Evolutionary conservation across 2,888 invertebrate species (phyloP).

Genomic region (Caenorhabditis virilis): DNA sequence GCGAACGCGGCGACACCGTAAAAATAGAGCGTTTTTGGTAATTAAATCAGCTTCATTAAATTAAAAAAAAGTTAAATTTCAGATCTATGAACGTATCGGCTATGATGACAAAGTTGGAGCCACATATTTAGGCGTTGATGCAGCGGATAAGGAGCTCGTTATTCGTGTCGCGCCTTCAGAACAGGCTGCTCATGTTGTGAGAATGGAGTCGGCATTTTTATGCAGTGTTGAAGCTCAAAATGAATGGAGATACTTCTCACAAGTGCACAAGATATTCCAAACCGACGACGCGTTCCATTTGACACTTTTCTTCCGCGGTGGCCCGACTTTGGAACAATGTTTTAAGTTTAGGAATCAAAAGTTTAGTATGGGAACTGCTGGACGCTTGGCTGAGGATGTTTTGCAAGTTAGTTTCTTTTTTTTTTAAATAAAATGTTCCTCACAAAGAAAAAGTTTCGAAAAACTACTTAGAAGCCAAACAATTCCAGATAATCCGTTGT

Average conservation of each 20-base stretch:
- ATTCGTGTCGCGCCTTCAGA: slow-evolving; percentile 46
- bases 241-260: slow-evolving; percentile 51
- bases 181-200: slow-evolving; percentile 25
- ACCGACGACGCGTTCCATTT: slow-evolving; percentile 39
- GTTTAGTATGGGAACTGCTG: slow-evolving; percentile 50
- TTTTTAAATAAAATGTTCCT: background rate
- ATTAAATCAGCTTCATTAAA: too few relatives aligned
- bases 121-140: slow-evolving; percentile 46
- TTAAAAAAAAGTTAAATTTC: slow-evolving; percentile 1
- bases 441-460: too few relatives aligned
- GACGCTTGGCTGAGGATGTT: slow-evolving; percentile 51
- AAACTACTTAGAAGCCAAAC: background rate
- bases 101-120: slow-evolving; percentile 56
- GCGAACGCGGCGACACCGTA: too few relatives aligned
- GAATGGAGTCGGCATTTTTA: slow-evolving; percentile 47
- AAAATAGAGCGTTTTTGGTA: too few relatives aligned
- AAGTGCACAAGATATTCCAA: slow-evolving; percentile 43
- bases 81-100: slow-evolving; percentile 60
- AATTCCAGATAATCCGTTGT: slow-evolving; percentile 26
- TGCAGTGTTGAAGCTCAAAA: slow-evolving; percentile 49
- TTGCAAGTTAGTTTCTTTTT: slow-evolving; percentile 27
- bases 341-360: slow-evolving; percentile 32
- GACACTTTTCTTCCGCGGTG: slow-evolving; percentile 47
- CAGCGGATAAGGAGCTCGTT: slow-evolving; percentile 53
- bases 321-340: slow-evolving; percentile 51